These are phyloP conservation scores for Erithacus rubecula DNA, from an alignment of 2,797 vertebrate genomes.

Conservation along the genomic window DNA sequence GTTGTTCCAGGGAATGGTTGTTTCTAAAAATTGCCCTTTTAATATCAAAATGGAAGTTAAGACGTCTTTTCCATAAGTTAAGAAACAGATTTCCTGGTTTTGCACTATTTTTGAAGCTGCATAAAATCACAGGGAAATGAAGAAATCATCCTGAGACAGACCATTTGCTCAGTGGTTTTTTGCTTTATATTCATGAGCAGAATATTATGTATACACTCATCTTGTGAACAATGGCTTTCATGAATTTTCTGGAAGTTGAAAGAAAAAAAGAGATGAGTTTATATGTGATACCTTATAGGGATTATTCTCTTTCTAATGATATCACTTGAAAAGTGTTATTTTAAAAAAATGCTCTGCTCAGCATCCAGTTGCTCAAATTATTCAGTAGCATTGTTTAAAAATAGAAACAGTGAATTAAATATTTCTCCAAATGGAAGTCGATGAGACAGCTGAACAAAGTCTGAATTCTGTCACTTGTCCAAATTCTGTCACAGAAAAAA, in stretches of 20 bases:
- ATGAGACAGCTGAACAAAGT: not conserved
- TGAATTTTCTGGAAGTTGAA: not conserved
- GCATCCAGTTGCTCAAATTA: not conserved
- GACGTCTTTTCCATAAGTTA: not conserved
- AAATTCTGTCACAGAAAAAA: not conserved
- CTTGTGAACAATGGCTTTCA: not conserved
- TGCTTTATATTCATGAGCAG: not conserved
- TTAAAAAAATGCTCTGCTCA: not conserved
- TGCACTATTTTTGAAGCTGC: not conserved
- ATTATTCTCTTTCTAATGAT: not conserved
- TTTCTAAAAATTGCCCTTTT: not conserved
- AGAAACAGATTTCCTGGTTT: not conserved
- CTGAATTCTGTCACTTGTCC: not conserved
- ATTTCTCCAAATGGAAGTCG: not conserved
- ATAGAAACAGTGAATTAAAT: not conserved
- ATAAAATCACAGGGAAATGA: not conserved
- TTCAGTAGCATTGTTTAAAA: not conserved
- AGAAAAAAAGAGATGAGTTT: not conserved
- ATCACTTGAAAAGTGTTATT: not conserved
- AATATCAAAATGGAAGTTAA: not conserved
- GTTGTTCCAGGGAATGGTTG: too few species aligned
- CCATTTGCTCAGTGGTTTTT: not conserved
- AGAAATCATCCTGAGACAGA: not conserved
- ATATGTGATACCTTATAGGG: not conserved
- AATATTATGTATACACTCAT: not conserved